Conservation (phyloP, 2,113 vertebrate genomes). For the Danionella cerebrum region DNA sequence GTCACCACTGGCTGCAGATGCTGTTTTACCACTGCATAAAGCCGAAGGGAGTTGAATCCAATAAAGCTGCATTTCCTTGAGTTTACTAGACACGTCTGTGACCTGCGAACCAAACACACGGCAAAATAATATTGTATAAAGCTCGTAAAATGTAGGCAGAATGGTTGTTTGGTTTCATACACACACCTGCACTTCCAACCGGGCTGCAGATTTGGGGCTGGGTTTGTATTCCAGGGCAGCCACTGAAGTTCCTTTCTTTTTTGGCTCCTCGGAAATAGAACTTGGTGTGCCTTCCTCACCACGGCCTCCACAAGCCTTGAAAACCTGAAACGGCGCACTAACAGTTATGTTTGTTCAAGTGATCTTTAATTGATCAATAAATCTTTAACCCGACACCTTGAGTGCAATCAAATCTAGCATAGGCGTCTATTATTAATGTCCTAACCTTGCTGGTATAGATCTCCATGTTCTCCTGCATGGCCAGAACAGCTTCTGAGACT, state of each 20-base stretch:
- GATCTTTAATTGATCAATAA: background rate
- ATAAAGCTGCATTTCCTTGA: constrained; percentile 78
- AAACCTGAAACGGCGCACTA: constrained; percentile 63
- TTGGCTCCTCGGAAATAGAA: constrained; percentile 62
- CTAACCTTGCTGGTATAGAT: constrained; percentile 78
- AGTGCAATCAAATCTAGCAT: background rate
- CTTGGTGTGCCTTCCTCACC: constrained; percentile 49
- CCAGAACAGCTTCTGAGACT: constrained; percentile 77
- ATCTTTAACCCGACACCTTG: background rate
- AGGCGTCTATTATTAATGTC: background rate
- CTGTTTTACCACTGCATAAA: constrained; percentile 80
- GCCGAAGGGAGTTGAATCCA: constrained; percentile 80
- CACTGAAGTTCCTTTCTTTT: constrained; percentile 52
- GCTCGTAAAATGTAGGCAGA: background rate
- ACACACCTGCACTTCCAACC: constrained; percentile 71
- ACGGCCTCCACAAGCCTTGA: constrained; percentile 81
- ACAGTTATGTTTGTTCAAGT: background rate
- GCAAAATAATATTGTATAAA: background rate
- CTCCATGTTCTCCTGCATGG: constrained; percentile 79
- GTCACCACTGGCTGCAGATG: constrained; percentile 68
- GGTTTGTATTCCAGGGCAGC: constrained; percentile 59
- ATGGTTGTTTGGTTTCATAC: constrained; percentile 49
- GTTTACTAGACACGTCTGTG: constrained; percentile 75
- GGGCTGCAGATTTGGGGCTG: constrained; percentile 42
- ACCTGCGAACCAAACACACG: constrained; percentile 61